Percentiles rank a stretch among this genome's conserved stretches.
These are phyloP conservation scores for Anguilla anguilla DNA, from an alignment of 2,797 vertebrate genomes.

Conservation along the genomic window DNA sequence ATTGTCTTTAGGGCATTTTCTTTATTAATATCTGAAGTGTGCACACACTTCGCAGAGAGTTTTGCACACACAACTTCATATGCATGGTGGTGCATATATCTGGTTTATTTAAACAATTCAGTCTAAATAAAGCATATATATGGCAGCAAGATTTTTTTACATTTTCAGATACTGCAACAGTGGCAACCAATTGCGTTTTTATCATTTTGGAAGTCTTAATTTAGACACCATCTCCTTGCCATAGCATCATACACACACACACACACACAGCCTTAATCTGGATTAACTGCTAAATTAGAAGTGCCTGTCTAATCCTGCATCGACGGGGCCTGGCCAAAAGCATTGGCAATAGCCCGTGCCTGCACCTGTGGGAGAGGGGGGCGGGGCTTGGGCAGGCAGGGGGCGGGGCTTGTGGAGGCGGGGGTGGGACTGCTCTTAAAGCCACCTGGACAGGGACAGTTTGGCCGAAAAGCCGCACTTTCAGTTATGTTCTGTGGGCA, in stretches of 20 bases:
- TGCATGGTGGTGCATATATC: neutral
- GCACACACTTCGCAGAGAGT: neutral
- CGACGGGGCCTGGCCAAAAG: constrained; percentile 35
- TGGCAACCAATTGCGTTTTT: neutral
- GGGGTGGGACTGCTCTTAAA: neutral
- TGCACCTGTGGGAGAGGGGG: neutral
- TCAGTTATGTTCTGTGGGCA: neutral
- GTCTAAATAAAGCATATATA: too few relatives aligned
- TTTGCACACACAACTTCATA: neutral
- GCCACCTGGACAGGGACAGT: neutral
- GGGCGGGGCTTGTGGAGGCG: neutral
- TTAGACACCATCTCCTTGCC: neutral
- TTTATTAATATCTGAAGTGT: neutral
- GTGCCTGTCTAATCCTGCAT: constrained; percentile 50
- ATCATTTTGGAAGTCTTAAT: neutral
- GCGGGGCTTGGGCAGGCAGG: neutral
- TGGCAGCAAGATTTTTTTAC: neutral
- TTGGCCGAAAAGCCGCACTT: neutral
- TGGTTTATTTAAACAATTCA: too few relatives aligned
- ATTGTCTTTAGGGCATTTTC: neutral
- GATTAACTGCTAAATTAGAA: constrained; percentile 56
- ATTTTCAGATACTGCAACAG: neutral
- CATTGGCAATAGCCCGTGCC: neutral
- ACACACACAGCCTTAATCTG: neutral
- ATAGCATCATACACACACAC: neutral